Evolutionary conservation across 2,888 invertebrate species (phyloP), one percentile per base, ranked within the genome.

Genomic region (Phania funesta): DNA sequence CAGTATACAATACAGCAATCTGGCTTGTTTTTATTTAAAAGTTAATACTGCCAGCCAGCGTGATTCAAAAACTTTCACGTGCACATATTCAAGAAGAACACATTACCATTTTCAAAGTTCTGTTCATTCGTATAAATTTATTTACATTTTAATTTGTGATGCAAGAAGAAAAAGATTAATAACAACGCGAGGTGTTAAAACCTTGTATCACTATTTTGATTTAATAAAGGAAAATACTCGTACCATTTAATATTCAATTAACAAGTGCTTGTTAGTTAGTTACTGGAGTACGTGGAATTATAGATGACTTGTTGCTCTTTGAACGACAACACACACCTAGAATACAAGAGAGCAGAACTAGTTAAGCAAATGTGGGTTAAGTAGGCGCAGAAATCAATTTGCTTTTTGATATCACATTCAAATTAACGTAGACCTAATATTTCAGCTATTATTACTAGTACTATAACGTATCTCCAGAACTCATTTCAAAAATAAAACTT

Each of bases 231-330:
- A 54, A 48, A 65, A 35, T 11, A n/a, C n/a, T n/a, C n/a, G n/a
- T n/a, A 16, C 9, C 26, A 32, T 65, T 75, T 58, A 80, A 74
- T 46, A 70, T 32, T n/a, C 75, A 80, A 80, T 80, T 80, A 80
- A 58, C 80, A 75, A 50, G 46, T 44, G 22, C 35, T 11, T 80
- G 75, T 48, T 70, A 74, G 62, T 29, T 67, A 38, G 62, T 29
- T 67, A 38, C 8, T 52, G 38, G 38, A 50, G 26, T 46, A 41
- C 20, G 7, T 26, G 11, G 9, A 68, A 44, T 44, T 22, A 26
- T 20, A 44, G n/a, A n/a, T n/a, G n/a, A n/a, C n/a, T n/a, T n/a
- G n/a, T n/a, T n/a, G n/a, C n/a, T 38, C 13, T 54, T 9, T 41
- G n/a, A 29, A 41, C 7, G 26, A 38, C 13, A 41, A 41, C 13